A percentile compares a stretch with the other conserved stretches of the same genome.
These are phyloP conservation scores for Trichonephila clavipes DNA, from an alignment of 1,140 invertebrate species.

Conservation along the genomic window DNA sequence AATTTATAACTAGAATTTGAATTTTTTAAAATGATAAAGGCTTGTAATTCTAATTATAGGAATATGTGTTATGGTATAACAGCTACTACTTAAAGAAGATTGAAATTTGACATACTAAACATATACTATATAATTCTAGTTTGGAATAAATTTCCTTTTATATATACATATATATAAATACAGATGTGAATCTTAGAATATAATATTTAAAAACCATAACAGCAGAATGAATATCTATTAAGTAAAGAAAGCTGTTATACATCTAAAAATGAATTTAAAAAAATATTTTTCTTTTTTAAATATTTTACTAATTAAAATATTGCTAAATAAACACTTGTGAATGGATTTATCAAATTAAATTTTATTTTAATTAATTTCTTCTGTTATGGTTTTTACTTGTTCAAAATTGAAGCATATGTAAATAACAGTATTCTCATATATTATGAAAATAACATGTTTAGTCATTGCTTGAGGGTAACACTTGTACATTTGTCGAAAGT, in stretches of 20 bases:
- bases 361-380: not conserved
- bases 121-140: not conserved
- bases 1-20: no score
- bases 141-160: not conserved
- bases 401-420: conserved; percentile 39
- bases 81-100: not conserved
- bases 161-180: not conserved
- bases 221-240: no score
- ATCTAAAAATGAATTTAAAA: no score
- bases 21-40: no score
- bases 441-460: conserved; percentile 71
- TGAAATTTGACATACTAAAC: not conserved
- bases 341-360: not conserved
- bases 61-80: not conserved
- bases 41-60: no score
- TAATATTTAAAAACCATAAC: not conserved
- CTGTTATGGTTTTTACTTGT: conserved; percentile 48
- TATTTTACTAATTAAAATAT: no score
- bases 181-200: not conserved
- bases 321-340: not conserved
- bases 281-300: no score
- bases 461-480: not conserved
- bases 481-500: conserved; percentile 9
- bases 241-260: no score
- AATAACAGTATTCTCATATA: conserved; percentile 4